Evolutionary conservation across 2,888 invertebrate species (phyloP), one percentile per base, ranked within the genome.

Genomic region (Idaea aversata): DNA sequence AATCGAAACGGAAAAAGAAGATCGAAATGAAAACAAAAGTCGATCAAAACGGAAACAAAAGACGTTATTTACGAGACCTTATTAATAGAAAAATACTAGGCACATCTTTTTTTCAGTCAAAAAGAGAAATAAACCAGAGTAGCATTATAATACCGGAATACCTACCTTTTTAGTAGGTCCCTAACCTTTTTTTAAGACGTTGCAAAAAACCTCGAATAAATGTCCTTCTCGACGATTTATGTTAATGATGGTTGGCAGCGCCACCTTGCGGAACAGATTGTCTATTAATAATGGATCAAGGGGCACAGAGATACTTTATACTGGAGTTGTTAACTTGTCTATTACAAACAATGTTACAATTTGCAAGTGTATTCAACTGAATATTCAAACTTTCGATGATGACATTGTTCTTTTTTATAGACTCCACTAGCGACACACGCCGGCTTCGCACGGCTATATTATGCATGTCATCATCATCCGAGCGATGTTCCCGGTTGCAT

Each of bases 201-300:
- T 13, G 10, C 59, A 59, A 72, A 73, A 73, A 75, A 76, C 77
- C 72, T 75, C 77, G 75, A 77, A 75, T 77, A 75, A 75, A 76
- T 75, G 70, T 69, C 68, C 69, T 70, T 67, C 67, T 25, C 74
- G 70, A 72, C 72, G 84, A 85, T 82, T 84, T 85, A 86, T 86
- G 84, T 80, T 84, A 87, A 86, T 85, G 84, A 84, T 79, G 71
- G 70, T 64, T 71, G 67, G 69, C 70, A 74, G 70, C 72, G 78
- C 79, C 79, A 81, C 76, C 84, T 83, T 74, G 79, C 74, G 81
- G 78, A 82, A 82, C 84, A 82, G 78, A 86, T 86, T 86, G 82
- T 76, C 77, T 82, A 84, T 87, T 86, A 85, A 84, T 83, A 84
- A 78, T 79, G 77, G 74, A 86, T 82, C 72, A 73, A 69, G 66